A percentile compares a stretch with the other conserved stretches of the same genome.
Evolutionary conservation across 2,888 invertebrate genomes (phyloP).

Genomic region (Philonicus albiceps): DNA sequence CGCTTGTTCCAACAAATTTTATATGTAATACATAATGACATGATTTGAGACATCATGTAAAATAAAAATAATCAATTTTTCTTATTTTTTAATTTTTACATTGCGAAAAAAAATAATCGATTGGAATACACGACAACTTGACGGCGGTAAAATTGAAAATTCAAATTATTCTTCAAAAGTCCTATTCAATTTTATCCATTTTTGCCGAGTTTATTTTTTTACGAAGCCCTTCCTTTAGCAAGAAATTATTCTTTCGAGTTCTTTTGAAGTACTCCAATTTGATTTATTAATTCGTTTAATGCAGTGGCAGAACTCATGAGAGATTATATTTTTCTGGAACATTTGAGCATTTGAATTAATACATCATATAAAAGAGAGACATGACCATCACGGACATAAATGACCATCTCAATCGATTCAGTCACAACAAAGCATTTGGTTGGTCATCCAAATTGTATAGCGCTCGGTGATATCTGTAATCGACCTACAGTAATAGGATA

Average conservation of each 20-base stretch:
- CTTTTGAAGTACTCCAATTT: neutral
- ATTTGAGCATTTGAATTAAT: neutral
- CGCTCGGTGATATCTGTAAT: neutral
- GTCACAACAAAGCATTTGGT: neutral
- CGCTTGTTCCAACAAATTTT: too few relatives aligned
- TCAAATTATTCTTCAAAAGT: neutral
- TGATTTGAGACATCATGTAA: neutral
- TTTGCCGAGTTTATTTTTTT: neutral
- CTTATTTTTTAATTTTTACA: neutral
- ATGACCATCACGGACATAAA: slow-evolving; percentile 6
- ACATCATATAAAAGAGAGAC: neutral
- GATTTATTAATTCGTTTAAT: neutral
- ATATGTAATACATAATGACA: too few relatives aligned
- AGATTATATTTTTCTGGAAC: neutral
- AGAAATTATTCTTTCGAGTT: neutral
- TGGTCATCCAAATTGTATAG: neutral
- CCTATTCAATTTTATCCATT: neutral
- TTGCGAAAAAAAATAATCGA: neutral
- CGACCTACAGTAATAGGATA: slow-evolving; percentile 19
- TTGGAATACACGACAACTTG: neutral
- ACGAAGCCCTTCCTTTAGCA: neutral
- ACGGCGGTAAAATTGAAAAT: neutral
- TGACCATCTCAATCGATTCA: neutral
- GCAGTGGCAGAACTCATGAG: neutral
- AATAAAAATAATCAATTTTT: neutral